Evolutionary conservation across 2,888 invertebrate genomes (phyloP), one percentile per base, ranked within the genome.

Genomic region (Dasysyrphus tricinctus): DNA sequence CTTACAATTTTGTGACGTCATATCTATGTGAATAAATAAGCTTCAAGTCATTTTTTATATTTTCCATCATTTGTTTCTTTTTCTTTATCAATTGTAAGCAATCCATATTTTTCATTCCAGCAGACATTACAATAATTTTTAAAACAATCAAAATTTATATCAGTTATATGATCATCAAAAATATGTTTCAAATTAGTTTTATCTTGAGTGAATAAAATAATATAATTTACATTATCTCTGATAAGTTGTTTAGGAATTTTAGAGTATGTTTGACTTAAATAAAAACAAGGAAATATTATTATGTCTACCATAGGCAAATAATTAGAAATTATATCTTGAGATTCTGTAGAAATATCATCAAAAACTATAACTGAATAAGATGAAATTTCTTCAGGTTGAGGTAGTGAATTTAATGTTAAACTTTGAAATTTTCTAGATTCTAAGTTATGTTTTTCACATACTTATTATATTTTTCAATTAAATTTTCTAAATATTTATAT

Each of bases 151-250:
- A 65, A 65, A 65, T 65, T 32, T 47, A 65, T 47, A 29, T 65
- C 63, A 65, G 49, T 65, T 49, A 65, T 65, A 49, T 24, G 24
- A 24, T 24, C 24, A 24, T 24, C 65, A 49, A 65, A 65, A 65
- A 65, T 65, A 49, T 65, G 65, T 65, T 65, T 65, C 65, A 65
- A 65, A 39, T 47, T 65, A 34, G 65, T 65, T 65, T 49, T 49
- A 16, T 65, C 47, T 65, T 69, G 37, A 9, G 54, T 42, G 29
- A 70, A 70, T 54, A 70, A 70, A 42, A 42, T 70, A 32, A 70
- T 70, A 70, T 70, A 70, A 70, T 72, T 72, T 47, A 72, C 57
- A 37, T 72, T 72, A 72, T 72, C 72, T 57, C 57, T 57, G 16
- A 57, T 70, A 5, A 72, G 47, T 57, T 72, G 70, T n/a, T 70